Conservation (phyloP, 2,797 vertebrate genomes). For the Liparis tanakae region DNA sequence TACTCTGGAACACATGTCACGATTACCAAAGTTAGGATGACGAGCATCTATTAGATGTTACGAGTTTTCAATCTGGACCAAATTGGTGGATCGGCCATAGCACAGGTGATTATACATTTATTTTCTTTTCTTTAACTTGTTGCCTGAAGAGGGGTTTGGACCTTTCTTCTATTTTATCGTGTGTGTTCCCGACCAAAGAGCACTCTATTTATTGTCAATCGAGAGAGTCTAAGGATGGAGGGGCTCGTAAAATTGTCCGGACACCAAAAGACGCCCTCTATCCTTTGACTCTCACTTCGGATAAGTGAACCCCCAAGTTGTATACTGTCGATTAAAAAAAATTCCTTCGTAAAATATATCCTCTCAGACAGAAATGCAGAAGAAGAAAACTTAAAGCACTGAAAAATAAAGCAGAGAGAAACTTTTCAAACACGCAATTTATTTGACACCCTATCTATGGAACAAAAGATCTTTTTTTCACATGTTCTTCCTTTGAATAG, state of each 20-base stretch:
- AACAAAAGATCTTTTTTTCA: slow-evolving; percentile 17
- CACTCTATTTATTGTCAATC: not conserved
- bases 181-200: not conserved
- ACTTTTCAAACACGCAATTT: slow-evolving; percentile 24
- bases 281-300: too few relatives aligned
- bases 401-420: not conserved
- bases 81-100: not conserved
- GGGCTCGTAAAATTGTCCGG: not conserved
- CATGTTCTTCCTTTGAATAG: slow-evolving; percentile 35
- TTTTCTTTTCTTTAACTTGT: not conserved
- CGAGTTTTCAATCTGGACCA: not conserved
- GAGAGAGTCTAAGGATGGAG: not conserved
- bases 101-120: too few relatives aligned
- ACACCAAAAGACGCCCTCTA: not conserved
- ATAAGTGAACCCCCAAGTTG: not conserved
- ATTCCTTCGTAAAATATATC: slow-evolving; percentile 12
- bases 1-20: not conserved
- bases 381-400: slow-evolving; percentile 13
- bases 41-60: not conserved
- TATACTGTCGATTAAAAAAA: slow-evolving; percentile 9
- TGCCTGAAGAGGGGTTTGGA: not conserved
- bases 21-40: not conserved
- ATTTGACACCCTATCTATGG: slow-evolving; percentile 33
- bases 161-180: not conserved
- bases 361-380: slow-evolving; percentile 16